Evolutionary conservation across 2,113 vertebrate species (phyloP).

Genomic region (Pseudopodoces humilis): DNA sequence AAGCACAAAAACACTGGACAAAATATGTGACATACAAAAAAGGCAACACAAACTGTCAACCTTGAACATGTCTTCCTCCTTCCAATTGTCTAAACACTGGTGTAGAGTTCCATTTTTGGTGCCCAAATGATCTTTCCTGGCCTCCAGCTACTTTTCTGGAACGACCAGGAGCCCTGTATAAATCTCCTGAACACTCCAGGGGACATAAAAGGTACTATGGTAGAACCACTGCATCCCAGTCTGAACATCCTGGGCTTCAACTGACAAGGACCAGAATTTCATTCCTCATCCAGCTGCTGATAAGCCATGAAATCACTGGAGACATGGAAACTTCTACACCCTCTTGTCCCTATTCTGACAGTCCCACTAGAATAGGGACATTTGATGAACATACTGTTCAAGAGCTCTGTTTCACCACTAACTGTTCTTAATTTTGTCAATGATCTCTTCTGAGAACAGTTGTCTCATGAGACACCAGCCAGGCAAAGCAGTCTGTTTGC

Average conservation of each 20-base stretch:
- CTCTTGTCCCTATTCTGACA: neutral
- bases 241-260: neutral
- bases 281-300: neutral
- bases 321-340: neutral
- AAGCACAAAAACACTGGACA: neutral
- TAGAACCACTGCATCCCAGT: neutral
- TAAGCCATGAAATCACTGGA: neutral
- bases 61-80: neutral
- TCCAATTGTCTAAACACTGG: neutral
- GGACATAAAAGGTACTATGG: neutral
- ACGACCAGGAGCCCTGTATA: neutral
- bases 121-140: neutral
- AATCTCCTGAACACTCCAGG: neutral
- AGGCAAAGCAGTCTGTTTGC: neutral
- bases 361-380: neutral
- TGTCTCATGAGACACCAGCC: neutral
- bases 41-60: neutral
- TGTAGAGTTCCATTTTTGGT: neutral
- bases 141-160: neutral
- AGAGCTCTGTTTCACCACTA: neutral
- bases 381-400: neutral
- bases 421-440: neutral
- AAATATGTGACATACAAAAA: neutral
- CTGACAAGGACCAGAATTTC: neutral
- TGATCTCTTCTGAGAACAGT: neutral